Evolutionary conservation across 2,888 invertebrate genomes (phyloP), one percentile per base, ranked within the genome.

Genomic region (Dusona sp.): DNA sequence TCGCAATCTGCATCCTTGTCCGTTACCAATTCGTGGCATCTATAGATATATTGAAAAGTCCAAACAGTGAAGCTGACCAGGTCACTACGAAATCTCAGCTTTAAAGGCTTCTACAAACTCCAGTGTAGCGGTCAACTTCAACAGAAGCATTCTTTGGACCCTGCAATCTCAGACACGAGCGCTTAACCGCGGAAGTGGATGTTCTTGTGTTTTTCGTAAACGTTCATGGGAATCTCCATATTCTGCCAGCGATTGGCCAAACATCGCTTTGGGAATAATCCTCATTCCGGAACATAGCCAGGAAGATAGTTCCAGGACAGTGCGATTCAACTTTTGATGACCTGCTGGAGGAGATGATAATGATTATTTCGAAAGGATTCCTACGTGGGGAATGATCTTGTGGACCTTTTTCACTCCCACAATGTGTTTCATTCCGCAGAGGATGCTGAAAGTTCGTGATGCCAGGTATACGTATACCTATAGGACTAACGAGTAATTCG

Each of bases 1-100:
- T 86, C 89, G 90, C 90, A 93, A 93, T 93, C 92, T 92, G 91
- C 92, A 92, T 93, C 91, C 88, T 91, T 89, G 89, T 77, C 74
- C 80, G 82, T 87, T 86, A 83, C 87, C 84, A 84, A 86, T 84
- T 85, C 80, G 51, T 68, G 13, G 68, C 57, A n/a, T 70, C 67
- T 77, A 73, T 57, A 75, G 7, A 67, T 75, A 61, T 80, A 70
- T 61, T 8, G 54, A 29, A 45, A 61, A 36, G n/a, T 81, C 9
- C 22, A 65, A 13, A 13, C 33, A 75, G 80, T 73, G 73, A 73
- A 73, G 29, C 48, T 82, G 73, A 65, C 64, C 72, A 64, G 51
- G 38, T 79, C 45, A 38, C 51, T 25, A 42, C 19, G n/a, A 36
- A 64, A 45, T 68, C 33, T 54, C 36, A 19, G 45, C 48, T 72